Percentiles rank a stretch among this genome's conserved stretches.
Evolutionary conservation across 1,140 invertebrate species (phyloP).

Genomic region (Cyphomyrmex costatus): DNA sequence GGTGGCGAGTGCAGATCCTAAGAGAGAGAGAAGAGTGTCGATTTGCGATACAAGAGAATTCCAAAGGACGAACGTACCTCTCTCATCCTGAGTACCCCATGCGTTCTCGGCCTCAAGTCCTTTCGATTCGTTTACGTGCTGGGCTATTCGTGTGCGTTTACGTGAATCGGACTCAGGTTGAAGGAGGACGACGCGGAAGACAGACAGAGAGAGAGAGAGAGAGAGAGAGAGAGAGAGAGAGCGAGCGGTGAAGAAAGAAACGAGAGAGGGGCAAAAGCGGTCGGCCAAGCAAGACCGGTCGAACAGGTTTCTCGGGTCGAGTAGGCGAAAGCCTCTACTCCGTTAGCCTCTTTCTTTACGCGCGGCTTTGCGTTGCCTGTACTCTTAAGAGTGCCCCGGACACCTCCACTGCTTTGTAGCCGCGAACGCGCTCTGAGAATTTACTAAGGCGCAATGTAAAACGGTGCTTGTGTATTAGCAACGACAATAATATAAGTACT

Average conservation of each 20-base stretch:
- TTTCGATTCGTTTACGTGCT: conserved; percentile 47
- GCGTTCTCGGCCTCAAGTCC: neutral
- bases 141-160: conserved; percentile 66
- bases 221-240: conserved; percentile 31
- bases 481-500: conserved; percentile 51
- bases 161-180: conserved; percentile 67
- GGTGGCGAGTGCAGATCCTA: conserved; percentile 5
- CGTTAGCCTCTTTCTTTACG: conserved; percentile 82
- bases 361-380: conserved; percentile 58
- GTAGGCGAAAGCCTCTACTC: conserved; percentile 85
- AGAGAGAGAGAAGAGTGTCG: too few species aligned
- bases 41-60: conserved; percentile 65
- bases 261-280: conserved; percentile 61
- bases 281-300: conserved; percentile 83
- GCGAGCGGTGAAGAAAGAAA: too few species aligned
- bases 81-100: conserved; percentile 52
- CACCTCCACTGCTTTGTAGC: conserved; percentile 66
- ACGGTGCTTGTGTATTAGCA: conserved; percentile 34
- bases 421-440: conserved; percentile 59
- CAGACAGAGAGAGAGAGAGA: conserved; percentile 21
- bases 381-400: conserved; percentile 67
- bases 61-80: conserved; percentile 69
- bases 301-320: conserved; percentile 83
- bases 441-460: conserved; percentile 51
- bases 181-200: conserved; percentile 45